Evolutionary conservation across 2,888 invertebrate genomes (phyloP), one percentile per base, ranked within the genome.

Genomic region (Cyclophora punctaria): DNA sequence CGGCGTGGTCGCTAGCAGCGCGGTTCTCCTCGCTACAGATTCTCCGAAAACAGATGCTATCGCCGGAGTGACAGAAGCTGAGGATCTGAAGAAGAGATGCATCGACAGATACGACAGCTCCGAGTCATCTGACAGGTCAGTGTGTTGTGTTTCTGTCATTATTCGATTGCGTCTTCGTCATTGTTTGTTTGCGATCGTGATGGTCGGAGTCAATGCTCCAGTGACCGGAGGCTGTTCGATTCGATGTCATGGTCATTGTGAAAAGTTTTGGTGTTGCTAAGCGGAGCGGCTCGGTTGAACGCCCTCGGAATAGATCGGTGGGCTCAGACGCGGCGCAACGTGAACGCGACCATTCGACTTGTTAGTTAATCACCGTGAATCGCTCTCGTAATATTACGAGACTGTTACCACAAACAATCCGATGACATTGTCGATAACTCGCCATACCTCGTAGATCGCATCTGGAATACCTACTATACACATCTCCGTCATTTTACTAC

Each of bases 41-140:
- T 80, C 80, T 75, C 83, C 66, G 81, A 83, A 78, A 72, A 74
- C 80, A 66, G 76, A 73, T 63, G 68, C 68, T 73, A 82, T 65
- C 66, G 37, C 65, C 66, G 61, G 62, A 56, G 74, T 67, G 4
- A 37, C 37, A 63, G 74, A 78, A 55, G 83, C 87, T 54, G 92
- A 91, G 68, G 93, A 91, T 77, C 91, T 93, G 82, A 94, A 93
- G 89, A 96, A 95, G 89, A 91, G 96, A 88, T 95, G 96, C 89
- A 91, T 94, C 82, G 95, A 96, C 92, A 92, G 96, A 90, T 96
- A 95, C 90, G 96, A 96, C 91, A 96, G 96, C 85, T 96, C 96
- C 73, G 96, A 96, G 90, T 96, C 96, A 75, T 96, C 96, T 88
- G 96, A 96, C 94, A 96, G 96, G 96, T 96, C 83, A 91, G 90